A percentile compares a stretch with the other conserved stretches of the same genome.
Conservation (phyloP, 1,140 invertebrate genomes). For the Drosophila sulfurigaster region DNA sequence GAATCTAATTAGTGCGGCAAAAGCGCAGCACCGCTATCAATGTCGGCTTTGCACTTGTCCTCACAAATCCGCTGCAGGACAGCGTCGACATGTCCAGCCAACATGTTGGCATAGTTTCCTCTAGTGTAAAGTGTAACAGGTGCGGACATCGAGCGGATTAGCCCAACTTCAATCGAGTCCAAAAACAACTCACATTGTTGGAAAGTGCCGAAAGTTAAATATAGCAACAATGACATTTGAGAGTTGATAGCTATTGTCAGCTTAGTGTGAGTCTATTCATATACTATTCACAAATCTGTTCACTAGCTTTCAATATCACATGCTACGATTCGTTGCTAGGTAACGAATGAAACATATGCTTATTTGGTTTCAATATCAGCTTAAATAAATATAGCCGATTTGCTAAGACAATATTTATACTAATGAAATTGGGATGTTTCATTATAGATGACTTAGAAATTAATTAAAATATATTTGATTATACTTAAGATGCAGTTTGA, state of each 20-base stretch:
- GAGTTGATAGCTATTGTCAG: background rate
- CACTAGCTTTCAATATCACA: background rate
- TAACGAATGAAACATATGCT: background rate
- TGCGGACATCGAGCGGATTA: conserved; percentile 63
- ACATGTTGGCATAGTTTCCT: conserved; percentile 60
- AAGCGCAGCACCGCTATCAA: conserved; percentile 59
- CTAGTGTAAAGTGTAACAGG: conserved; percentile 73
- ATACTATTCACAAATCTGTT: background rate
- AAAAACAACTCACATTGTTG: conserved; percentile 26
- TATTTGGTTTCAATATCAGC: conserved; percentile 1
- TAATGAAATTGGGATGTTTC: background rate
- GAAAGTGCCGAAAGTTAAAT: conserved; percentile 67
- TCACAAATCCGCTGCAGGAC: conserved; percentile 62
- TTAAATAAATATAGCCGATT: background rate
- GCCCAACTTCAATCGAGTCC: conserved; percentile 28
- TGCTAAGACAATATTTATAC: background rate
- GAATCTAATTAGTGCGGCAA: conserved; percentile 74
- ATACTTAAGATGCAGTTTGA: background rate
- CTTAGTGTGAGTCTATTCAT: conserved; percentile 1
- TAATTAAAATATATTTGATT: no score
- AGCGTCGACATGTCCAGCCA: conserved; percentile 68
- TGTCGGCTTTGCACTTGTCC: conserved; percentile 76
- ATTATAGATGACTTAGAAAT: background rate
- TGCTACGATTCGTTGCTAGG: background rate
- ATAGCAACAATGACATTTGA: conserved; percentile 7